Conservation (phyloP, 2,113 vertebrate species). For the Salvelinus namaycush region DNA sequence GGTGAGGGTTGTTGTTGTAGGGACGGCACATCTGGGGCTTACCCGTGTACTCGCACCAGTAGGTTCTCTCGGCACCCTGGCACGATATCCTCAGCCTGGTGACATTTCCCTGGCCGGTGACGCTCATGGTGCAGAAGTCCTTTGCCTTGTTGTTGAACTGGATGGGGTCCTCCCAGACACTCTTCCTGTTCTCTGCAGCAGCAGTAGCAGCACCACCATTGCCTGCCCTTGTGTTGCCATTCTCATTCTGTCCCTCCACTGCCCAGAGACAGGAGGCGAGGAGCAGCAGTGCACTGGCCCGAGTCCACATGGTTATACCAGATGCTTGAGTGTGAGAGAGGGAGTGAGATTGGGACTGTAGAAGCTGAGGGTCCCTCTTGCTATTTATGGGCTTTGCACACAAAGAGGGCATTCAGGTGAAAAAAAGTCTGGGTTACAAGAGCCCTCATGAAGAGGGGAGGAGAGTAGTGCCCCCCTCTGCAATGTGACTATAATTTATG, state of each 20-base stretch:
- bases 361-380: conserved; percentile 24
- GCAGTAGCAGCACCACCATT: not conserved
- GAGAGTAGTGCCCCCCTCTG: conserved; percentile 18
- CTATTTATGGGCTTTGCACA: conserved; percentile 73
- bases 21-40: conserved; percentile 72
- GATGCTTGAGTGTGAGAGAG: conserved; percentile 31
- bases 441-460: conserved; percentile 9
- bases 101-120: conserved; percentile 66
- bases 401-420: conserved; percentile 62
- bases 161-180: conserved; percentile 71
- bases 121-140: conserved; percentile 73
- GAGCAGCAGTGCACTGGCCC: conserved; percentile 60
- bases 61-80: conserved; percentile 54
- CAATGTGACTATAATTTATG: conserved; percentile 52
- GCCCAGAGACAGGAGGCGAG: conserved; percentile 62
- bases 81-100: conserved; percentile 75
- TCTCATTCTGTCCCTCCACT: conserved; percentile 56
- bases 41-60: conserved; percentile 82
- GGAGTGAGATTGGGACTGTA: conserved; percentile 22
- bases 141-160: conserved; percentile 74
- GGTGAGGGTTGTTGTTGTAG: conserved; percentile 77
- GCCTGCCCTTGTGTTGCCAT: not conserved
- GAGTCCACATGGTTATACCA: conserved; percentile 72
- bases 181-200: conserved; percentile 47
- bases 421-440: not conserved